A percentile compares a stretch with the other conserved stretches of the same genome.
Evolutionary conservation across 2,888 invertebrate genomes (phyloP).

Genomic region (Candidula unifasciata): DNA sequence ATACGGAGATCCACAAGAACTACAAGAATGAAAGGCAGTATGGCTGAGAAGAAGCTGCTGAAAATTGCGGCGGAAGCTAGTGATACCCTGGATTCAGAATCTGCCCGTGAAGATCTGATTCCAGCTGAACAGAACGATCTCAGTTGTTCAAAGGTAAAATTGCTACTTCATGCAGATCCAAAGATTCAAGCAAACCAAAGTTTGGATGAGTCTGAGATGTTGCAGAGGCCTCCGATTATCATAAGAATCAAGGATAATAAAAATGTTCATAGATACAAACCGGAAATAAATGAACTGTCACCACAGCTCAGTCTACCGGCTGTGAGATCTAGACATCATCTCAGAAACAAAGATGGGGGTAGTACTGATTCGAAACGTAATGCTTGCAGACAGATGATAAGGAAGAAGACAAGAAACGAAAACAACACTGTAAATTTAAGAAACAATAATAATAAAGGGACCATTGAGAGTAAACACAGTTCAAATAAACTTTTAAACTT

Average conservation of each 20-base stretch:
- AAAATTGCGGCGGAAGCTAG: background rate
- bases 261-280: background rate
- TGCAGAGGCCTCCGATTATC: background rate
- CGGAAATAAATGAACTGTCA: background rate
- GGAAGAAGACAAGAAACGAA: background rate
- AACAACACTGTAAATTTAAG: background rate
- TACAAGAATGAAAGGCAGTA: slow-evolving; percentile 41
- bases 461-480: background rate
- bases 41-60: slow-evolving; percentile 20
- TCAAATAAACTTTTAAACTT: background rate
- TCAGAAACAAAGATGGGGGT: background rate
- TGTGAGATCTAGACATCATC: background rate
- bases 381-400: background rate
- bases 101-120: background rate
- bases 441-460: background rate
- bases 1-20: slow-evolving; percentile 7
- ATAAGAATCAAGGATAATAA: background rate
- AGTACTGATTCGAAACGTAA: background rate
- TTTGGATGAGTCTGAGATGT: background rate
- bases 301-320: background rate
- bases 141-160: background rate
- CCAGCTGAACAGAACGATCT: background rate
- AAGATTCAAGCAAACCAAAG: background rate
- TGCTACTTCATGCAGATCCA: background rate
- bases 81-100: background rate